Evolutionary conservation across 2,113 vertebrate species (phyloP).

Genomic region (Syrrhaptes paradoxus): DNA sequence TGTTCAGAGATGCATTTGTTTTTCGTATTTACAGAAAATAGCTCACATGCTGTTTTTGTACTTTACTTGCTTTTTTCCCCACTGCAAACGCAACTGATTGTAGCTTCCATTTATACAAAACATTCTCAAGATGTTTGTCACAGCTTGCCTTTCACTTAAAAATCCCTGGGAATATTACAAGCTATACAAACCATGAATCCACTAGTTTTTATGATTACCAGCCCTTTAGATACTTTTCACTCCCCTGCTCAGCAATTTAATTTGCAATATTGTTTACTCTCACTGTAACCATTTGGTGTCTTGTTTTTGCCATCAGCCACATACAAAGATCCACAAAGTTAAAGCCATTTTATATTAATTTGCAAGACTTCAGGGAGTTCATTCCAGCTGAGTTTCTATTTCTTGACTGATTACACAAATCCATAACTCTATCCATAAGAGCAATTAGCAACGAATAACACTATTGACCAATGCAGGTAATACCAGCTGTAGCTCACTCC

Average conservation of each 20-base stretch:
- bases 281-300: neutral
- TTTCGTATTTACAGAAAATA: neutral
- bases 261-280: neutral
- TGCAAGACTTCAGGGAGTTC: neutral
- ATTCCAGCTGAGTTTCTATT: neutral
- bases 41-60: neutral
- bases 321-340: neutral
- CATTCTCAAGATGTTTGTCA: slow-evolving; percentile 27
- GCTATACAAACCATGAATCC: neutral
- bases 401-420: neutral
- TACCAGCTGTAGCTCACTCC: neutral
- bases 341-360: neutral
- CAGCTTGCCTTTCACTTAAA: slow-evolving; percentile 47
- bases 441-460: neutral
- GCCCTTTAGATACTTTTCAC: neutral
- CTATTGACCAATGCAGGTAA: neutral
- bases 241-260: neutral
- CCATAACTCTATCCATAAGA: neutral
- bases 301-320: neutral
- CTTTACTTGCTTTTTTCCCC: neutral
- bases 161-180: neutral
- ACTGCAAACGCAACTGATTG: neutral
- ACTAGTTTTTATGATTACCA: neutral
- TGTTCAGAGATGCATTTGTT: neutral
- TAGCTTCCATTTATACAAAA: neutral